Base-by-base conservation (phyloP, 2,888 invertebrate genomes). In the Drosophila rellima region DNA sequence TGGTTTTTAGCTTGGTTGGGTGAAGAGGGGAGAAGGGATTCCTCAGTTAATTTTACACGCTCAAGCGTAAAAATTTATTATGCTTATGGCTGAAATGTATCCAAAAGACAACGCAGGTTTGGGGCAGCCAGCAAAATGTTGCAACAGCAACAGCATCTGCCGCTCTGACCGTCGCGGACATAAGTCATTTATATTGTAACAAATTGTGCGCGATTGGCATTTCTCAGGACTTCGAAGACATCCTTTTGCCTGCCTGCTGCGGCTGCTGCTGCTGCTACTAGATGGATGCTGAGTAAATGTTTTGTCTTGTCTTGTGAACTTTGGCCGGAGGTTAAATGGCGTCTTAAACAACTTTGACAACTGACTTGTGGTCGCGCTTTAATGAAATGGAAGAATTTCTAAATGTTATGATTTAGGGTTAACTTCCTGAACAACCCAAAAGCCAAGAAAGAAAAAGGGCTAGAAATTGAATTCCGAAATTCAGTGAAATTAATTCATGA, bases 61-160 rank as follows among this genome's bases (percentile, higher is more conserved):
- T 91, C 88, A 82, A 91, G 90, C 90, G 91, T 90, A 83, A 89
- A 91, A 90, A 91, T 91, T 89, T 91, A 90, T 91, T 90, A 90
- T 85, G 89, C 91, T 91, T 90, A 84, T 88, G 83, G 82, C 74
- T 69, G 48, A 88, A 70, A 73, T 72, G 51, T 51, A 61, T 45
- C 55, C 74, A 42, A 69, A 42, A 17, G 55, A 42, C 51, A 51
- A 10, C 37, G 17, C 11, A 2, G n/a, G 45, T 40, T 26, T 20
- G 55, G 47, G 51, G 57, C 31, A 11, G 63, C 45, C 26, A 42
- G 42, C 44, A 71, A 70, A 62, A 75, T 80, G 78, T 80, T 75
- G 88, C 82, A 69, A 63, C 69, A 68, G 60, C 75, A 20, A 44
- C 44, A 35, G 44, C 51, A 26, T 44, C 31, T 50, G 40, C 63